Evolutionary conservation across 1,140 invertebrate species (phyloP).

Genomic region (Tigriopus japonicus): DNA sequence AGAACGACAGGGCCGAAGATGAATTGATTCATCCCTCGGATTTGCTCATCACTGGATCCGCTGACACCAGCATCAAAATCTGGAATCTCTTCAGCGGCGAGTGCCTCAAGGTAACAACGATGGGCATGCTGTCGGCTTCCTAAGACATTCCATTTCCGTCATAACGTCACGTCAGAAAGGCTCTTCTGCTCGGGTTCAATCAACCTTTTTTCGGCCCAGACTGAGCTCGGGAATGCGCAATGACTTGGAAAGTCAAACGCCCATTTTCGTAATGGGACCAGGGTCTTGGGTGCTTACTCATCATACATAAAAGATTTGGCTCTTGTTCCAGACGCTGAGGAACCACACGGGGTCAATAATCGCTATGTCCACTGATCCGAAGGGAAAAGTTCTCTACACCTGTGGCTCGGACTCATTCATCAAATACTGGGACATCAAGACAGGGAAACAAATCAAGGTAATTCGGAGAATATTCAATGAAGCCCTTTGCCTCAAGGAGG

Average conservation of each 20-base stretch:
- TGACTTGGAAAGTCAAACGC: too few species aligned
- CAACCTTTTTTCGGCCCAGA: too few species aligned
- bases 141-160: too few species aligned
- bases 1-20: slow-evolving; percentile 15
- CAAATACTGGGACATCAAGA: slow-evolving; percentile 31
- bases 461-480: too few species aligned
- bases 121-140: too few species aligned
- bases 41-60: slow-evolving; percentile 32
- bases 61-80: slow-evolving; percentile 29
- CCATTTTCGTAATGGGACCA: too few species aligned
- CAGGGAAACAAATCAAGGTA: slow-evolving; percentile 21
- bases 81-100: slow-evolving; percentile 32
- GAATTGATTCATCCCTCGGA: slow-evolving; percentile 16
- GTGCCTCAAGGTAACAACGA: slow-evolving; percentile 23
- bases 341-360: slow-evolving; percentile 31
- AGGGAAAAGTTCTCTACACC: slow-evolving; percentile 29
- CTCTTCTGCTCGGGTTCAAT: too few species aligned
- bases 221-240: too few species aligned
- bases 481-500: too few species aligned
- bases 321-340: slow-evolving; percentile 19
- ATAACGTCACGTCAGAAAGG: too few species aligned
- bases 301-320: too few species aligned
- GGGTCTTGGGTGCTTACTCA: too few species aligned
- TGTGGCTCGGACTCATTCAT: slow-evolving; percentile 30
- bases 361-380: slow-evolving; percentile 28